Percentiles rank a stretch among this genome's conserved stretches.
Evolutionary conservation across 1,140 invertebrate species (phyloP).

Genomic region (Chironomus striatipennis): DNA sequence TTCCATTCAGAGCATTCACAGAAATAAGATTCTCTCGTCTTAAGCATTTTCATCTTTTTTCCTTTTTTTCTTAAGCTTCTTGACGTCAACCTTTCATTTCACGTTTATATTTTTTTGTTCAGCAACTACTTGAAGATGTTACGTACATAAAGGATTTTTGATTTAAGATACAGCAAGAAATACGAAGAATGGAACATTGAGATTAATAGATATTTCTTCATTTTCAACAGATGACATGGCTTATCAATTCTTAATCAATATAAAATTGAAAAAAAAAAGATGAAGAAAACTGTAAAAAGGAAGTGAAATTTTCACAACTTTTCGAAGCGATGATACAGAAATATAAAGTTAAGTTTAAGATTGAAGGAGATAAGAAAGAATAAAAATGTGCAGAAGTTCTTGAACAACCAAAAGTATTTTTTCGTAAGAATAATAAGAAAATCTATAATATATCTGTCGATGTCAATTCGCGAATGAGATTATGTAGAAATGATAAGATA

Average conservation of each 20-base stretch:
- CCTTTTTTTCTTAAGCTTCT: background rate
- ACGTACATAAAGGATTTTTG: background rate
- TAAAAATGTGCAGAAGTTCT: background rate
- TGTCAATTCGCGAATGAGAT: background rate
- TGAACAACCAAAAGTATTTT: background rate
- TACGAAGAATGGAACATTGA: background rate
- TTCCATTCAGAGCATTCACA: background rate
- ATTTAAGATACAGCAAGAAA: too few relatives aligned
- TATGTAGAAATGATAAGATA: background rate
- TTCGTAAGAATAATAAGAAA: background rate
- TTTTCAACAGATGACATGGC: background rate
- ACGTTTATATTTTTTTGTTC: background rate
- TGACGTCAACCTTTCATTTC: constrained; percentile 7
- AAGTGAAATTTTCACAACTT: too few relatives aligned
- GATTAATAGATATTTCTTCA: constrained; percentile 8
- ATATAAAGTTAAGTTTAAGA: background rate
- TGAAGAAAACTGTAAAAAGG: too few relatives aligned
- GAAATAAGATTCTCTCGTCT: background rate
- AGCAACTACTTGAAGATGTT: background rate
- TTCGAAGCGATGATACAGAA: too few relatives aligned
- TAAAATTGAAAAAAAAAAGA: background rate
- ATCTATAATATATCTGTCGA: constrained; percentile 16
- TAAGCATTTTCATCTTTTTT: background rate
- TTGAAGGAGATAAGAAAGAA: background rate
- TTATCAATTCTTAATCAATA: constrained; percentile 15